These are phyloP conservation scores for Aricia artaxerxes DNA, from an alignment of 2,888 invertebrate species.

Conservation along the genomic window DNA sequence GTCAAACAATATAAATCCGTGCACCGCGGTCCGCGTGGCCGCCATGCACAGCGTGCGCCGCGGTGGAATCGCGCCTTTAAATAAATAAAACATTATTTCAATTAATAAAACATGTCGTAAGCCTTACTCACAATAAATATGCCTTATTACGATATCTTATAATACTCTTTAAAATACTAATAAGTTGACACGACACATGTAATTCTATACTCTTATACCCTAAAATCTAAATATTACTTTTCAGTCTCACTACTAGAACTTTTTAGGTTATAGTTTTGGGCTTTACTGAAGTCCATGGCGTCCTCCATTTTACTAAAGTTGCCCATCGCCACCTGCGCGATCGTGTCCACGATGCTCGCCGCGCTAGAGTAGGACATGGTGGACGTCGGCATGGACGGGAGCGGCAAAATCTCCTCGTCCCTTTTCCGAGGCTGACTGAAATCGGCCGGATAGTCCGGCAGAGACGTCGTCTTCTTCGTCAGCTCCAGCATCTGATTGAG, in stretches of 20 bases:
- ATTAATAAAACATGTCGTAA: no score
- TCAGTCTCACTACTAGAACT: conserved; percentile 51
- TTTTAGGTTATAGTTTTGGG: conserved; percentile 65
- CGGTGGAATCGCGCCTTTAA: no score
- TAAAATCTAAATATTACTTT: conserved; percentile 34
- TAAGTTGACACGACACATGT: no score
- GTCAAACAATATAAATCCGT: no score
- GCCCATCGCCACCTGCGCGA: conserved; percentile 70
- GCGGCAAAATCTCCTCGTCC: conserved; percentile 64
- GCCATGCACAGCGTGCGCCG: no score
- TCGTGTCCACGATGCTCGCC: conserved; percentile 66
- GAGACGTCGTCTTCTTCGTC: conserved; percentile 72
- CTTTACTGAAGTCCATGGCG: conserved; percentile 66
- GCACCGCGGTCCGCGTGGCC: no score
- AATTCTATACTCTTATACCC: not conserved
- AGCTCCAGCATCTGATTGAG: conserved; percentile 77
- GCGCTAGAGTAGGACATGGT: conserved; percentile 68
- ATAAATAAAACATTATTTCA: not conserved
- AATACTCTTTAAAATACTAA: not conserved
- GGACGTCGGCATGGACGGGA: conserved; percentile 70
- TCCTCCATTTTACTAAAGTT: conserved; percentile 70
- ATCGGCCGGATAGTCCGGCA: conserved; percentile 74
- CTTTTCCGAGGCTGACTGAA: conserved; percentile 81
- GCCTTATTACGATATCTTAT: not conserved
- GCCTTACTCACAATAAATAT: not conserved